Percentiles rank a stretch among this genome's conserved stretches.
Evolutionary conservation across 2,797 vertebrate species (phyloP).

Genomic region (Ibycter americanus): DNA sequence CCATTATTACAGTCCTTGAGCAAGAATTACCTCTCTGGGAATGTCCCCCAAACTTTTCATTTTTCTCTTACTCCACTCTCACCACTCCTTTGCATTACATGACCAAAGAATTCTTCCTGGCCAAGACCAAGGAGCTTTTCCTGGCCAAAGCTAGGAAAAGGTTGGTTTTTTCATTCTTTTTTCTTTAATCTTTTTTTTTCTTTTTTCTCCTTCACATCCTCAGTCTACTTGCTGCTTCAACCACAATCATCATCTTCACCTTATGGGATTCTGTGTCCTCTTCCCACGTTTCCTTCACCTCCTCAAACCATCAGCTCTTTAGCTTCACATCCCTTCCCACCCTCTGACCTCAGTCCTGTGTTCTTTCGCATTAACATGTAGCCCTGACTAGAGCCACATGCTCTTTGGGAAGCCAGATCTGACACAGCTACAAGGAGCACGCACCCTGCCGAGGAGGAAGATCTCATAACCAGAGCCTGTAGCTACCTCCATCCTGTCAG

Average conservation of each 20-base stretch:
- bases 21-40: not conserved
- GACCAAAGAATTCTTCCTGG: not conserved
- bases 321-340: accelerated
- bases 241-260: not conserved
- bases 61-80: not conserved
- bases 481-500: not conserved
- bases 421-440: not conserved
- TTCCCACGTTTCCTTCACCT: not conserved
- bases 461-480: not conserved
- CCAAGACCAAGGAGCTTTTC: not conserved
- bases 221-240: not conserved
- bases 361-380: not conserved
- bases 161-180: accelerated
- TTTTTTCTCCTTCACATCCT: not conserved
- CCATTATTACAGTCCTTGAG: not conserved
- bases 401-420: not conserved
- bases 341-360: not conserved
- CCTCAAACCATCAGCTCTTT: not conserved
- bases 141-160: not conserved
- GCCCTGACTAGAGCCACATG: accelerated
- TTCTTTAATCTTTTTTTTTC: accelerated
- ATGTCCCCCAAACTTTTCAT: not conserved
- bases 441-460: not conserved
- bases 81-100: not conserved
- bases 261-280: not conserved